Evolutionary conservation across 2,113 vertebrate genomes (phyloP).

Genomic region (Ptilonorhynchus violaceus): DNA sequence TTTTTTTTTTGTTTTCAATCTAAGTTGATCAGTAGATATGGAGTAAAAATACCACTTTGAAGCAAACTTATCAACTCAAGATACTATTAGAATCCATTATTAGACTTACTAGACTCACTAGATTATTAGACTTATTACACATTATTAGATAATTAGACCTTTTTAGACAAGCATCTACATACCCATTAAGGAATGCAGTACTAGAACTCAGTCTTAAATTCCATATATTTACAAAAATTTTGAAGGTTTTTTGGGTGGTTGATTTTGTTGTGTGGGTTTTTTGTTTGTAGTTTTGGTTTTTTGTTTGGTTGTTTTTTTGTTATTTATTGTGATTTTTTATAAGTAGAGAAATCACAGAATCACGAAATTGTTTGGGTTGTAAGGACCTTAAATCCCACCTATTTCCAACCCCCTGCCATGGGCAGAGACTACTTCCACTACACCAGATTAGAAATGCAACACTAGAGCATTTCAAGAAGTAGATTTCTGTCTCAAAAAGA

Average conservation of each 20-base stretch:
- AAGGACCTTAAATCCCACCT: background rate
- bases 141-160: too few relatives aligned
- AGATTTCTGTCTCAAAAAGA: fast-evolving
- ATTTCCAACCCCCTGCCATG: background rate
- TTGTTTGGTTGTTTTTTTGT: too few relatives aligned
- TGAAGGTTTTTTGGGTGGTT: background rate
- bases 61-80: background rate
- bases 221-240: background rate
- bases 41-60: background rate
- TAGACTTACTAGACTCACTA: background rate
- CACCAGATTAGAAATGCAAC: background rate
- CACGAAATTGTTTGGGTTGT: background rate
- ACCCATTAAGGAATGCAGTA: background rate
- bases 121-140: too few relatives aligned
- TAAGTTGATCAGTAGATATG: background rate
- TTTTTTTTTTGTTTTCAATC: background rate
- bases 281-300: fast-evolving
- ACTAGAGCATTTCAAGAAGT: background rate
- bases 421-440: background rate
- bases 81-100: background rate
- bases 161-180: background rate
- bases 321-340: background rate
- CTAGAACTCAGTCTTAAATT: background rate
- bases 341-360: background rate
- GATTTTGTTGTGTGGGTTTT: background rate